Evolutionary conservation across 2,888 invertebrate species (phyloP).

Genomic region (Branchellion lobata): DNA sequence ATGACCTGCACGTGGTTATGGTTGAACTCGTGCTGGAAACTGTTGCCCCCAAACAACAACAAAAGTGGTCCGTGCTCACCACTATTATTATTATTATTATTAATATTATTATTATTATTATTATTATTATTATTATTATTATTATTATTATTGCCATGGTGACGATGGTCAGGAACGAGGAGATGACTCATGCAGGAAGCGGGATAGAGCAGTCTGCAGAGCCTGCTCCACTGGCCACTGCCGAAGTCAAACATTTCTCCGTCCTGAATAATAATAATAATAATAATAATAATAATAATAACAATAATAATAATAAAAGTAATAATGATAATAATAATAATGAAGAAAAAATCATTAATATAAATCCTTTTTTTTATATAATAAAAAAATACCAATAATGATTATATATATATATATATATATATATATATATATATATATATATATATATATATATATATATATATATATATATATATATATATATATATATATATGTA

Average conservation of each 20-base stretch:
- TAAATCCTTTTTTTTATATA: too few relatives aligned
- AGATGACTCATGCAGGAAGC: slow-evolving; percentile 48
- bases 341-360: too few relatives aligned
- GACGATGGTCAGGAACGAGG: background rate
- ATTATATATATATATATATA: too few relatives aligned
- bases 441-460: too few relatives aligned
- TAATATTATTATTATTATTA: background rate
- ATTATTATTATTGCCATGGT: background rate
- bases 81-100: background rate
- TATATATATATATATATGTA: too few relatives aligned
- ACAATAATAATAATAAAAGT: too few relatives aligned
- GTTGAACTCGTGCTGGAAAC: background rate
- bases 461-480: too few relatives aligned
- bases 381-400: too few relatives aligned
- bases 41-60: background rate
- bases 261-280: too few relatives aligned
- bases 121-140: background rate
- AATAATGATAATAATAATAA: too few relatives aligned
- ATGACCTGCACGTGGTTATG: background rate
- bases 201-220: slow-evolving; percentile 25
- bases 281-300: too few relatives aligned
- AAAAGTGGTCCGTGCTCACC: background rate
- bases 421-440: too few relatives aligned
- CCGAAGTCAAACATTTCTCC: slow-evolving; percentile 51
- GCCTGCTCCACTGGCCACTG: slow-evolving; percentile 52